Evolutionary conservation across 2,888 invertebrate genomes (phyloP), one percentile per base, ranked within the genome.

Genomic region (Gari tellinella): DNA sequence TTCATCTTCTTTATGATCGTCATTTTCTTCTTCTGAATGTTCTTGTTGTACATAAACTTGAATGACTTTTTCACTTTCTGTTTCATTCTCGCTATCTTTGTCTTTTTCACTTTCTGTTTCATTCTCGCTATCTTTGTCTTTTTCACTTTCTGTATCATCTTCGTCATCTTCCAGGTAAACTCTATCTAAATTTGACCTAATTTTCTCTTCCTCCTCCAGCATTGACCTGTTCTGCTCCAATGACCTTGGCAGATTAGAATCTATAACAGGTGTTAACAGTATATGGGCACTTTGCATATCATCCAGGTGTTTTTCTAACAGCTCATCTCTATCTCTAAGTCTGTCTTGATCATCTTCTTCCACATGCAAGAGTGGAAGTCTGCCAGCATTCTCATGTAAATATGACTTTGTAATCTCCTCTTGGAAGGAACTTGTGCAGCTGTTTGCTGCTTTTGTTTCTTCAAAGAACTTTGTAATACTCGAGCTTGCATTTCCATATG

Each of bases 371-470:
- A 31, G 31, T 37, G 12, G 25, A 15, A 14, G 41, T 25, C 17
- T 40, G n/a, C 41, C 56, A 26, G 10, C 48, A 17, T 56, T 53
- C 15, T 73, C 67, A 17, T 65, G 37, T 43, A 72, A 23, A 48
- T 78, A 78, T 8, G 73, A 70, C 31, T 53, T 73, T n/a, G 78
- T 78, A 17, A 78, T 78, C 53, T 78, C 72, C 41, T 72, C 75
- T 53, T 79, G 75, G 60, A 79, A 57, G 8, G 75, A 66, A 45
- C 57, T 66, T 49, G 69, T 69, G 23, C 75, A 75, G 40, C 56
- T 72, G 52, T 62, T 46, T 25, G 67, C 46, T 40, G 66, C 56
- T 14, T 52, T 56, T 68, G 66, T 57, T 19, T 43, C 60, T 56
- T 51, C 48, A 17, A 67, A 51, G 21, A 41, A 64, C 19, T 52